Evolutionary conservation across 1,140 invertebrate genomes (phyloP).

Genomic region (Eufriesea mexicana): DNA sequence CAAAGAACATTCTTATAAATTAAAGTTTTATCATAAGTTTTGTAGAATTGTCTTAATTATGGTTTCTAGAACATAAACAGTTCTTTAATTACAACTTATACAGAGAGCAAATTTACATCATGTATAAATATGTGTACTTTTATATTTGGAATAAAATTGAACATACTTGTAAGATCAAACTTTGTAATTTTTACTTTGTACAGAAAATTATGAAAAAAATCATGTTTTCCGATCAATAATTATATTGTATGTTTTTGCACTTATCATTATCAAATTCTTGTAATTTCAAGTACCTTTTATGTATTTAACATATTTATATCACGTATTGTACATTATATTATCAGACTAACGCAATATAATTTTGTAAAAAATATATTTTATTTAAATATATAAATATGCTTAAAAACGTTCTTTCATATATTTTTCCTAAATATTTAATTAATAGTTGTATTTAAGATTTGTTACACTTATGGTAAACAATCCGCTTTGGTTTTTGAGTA

Average conservation of each 20-base stretch:
- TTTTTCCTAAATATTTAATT: background rate
- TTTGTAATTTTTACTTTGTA: constrained; percentile 46
- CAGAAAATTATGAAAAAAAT: constrained; percentile 5
- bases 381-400: constrained; percentile 17
- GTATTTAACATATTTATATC: background rate
- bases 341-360: background rate
- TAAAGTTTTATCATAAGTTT: constrained; percentile 36
- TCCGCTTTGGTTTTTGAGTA: constrained; percentile 38
- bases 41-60: constrained; percentile 32
- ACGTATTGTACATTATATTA: background rate
- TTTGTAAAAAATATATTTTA: constrained; percentile 13
- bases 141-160: constrained; percentile 58
- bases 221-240: constrained; percentile 17
- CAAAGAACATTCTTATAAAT: constrained; percentile 1
- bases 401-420: background rate
- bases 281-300: constrained; percentile 4
- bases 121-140: constrained; percentile 61
- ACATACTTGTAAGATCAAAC: constrained; percentile 42
- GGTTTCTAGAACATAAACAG: constrained; percentile 10
- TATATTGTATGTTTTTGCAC: background rate
- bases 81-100: constrained; percentile 51
- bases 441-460: background rate
- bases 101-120: constrained; percentile 27
- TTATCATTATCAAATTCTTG: background rate
- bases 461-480: constrained; percentile 73